Percentiles rank a stretch among this genome's conserved stretches.
Evolutionary conservation across 2,888 invertebrate genomes (phyloP).

Genomic region (Epistrophella euchroma): DNA sequence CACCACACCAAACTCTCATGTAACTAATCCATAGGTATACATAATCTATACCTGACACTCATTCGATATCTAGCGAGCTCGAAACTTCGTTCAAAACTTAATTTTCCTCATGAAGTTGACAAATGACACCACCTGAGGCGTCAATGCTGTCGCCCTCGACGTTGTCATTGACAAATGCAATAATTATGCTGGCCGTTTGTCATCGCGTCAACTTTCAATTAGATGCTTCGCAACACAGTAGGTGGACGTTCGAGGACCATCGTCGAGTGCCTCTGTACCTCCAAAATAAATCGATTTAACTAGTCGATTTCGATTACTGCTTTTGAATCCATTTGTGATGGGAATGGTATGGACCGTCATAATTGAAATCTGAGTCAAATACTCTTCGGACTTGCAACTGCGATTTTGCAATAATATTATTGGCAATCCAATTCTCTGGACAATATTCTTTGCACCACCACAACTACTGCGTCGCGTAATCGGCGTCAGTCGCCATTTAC

Average conservation of each 20-base stretch:
- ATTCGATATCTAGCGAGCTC: neutral
- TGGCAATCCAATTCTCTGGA: slow-evolving; percentile 49
- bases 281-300: slow-evolving; percentile 35
- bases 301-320: neutral
- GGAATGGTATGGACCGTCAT: slow-evolving; percentile 38
- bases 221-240: slow-evolving; percentile 52
- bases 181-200: slow-evolving; percentile 73
- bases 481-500: neutral
- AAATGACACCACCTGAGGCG: slow-evolving; percentile 71
- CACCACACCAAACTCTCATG: neutral
- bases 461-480: too few relatives aligned
- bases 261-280: neutral
- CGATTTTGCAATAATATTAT: slow-evolving; percentile 49
- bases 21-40: neutral
- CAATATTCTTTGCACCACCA: slow-evolving; percentile 29
- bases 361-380: slow-evolving; percentile 52
- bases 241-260: slow-evolving; percentile 45
- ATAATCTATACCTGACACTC: neutral
- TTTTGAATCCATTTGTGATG: slow-evolving; percentile 24
- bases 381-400: slow-evolving; percentile 3
- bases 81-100: slow-evolving; percentile 37
- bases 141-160: slow-evolving; percentile 63
- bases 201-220: slow-evolving; percentile 69
- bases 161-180: slow-evolving; percentile 71
- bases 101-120: slow-evolving; percentile 56